Evolutionary conservation across 2,113 vertebrate species (phyloP), one percentile per base, ranked within the genome.

Genomic region (Abramis brama): DNA sequence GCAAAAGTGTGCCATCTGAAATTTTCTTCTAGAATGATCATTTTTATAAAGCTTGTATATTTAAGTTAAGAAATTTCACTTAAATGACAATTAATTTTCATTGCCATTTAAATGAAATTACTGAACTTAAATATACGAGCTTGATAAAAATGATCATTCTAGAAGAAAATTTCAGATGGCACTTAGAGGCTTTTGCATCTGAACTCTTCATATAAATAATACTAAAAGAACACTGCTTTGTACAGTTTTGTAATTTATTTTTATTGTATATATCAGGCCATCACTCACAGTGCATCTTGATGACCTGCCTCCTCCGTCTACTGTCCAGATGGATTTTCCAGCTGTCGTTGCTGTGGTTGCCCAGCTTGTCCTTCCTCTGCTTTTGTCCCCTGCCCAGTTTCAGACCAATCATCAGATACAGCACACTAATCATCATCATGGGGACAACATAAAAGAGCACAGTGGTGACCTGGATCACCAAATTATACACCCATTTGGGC

Each of bases 261-360:
- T 10, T 13, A 33, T 5, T 50, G 52, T 33, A 73, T 55, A n/a
- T 13, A 47, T 68, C 5, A 10, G 23, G 19, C 1, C 8, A 0
- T 66, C 57, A 94, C 95, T 96, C 85, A 95, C 95, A 92, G 12
- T 95, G 93, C 95, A 96, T 96, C 89, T 95, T 96, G 91, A 93
- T 94, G 88, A 95, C 91, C 74, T 96, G 94, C n/a, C 92, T 91
- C 74, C 92, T 91, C 68, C 92, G 93, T 27, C 94, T 88, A n/a
- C 85, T 90, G 82, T 94, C 94, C 71, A 87, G 39, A 12, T 89
- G 90, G 39, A 94, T 91, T 85, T 89, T 94, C 86, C 91, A 93
- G 12, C 83, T 90, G 55, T 71, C 88, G 19, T 87, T 64, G 50
- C 88, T 88, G 59, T 90, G 86, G 83, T 87, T 93, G 6, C 90